Conservation (phyloP, 2,888 invertebrate genomes). For the Volucella zonaria region DNA sequence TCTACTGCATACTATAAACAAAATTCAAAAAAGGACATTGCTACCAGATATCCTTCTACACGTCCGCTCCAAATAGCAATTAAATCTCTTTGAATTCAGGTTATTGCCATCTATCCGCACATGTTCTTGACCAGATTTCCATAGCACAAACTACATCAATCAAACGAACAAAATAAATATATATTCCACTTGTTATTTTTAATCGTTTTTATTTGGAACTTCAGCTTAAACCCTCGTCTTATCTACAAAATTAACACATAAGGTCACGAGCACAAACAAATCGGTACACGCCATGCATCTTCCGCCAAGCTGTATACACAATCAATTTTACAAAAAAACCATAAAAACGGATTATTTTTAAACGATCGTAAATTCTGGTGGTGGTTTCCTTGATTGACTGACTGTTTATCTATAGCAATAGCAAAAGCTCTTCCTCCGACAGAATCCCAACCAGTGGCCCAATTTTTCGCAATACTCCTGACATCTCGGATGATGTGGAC, state of each 20-base stretch:
- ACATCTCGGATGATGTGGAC: slow-evolving; percentile 80
- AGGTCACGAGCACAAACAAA: slow-evolving; percentile 59
- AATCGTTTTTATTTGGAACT: slow-evolving; percentile 56
- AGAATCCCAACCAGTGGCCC: slow-evolving; percentile 81
- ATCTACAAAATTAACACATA: slow-evolving; percentile 56
- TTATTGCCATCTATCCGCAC: background rate
- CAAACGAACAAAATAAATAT: slow-evolving; percentile 15
- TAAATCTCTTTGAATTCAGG: background rate
- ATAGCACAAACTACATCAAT: background rate
- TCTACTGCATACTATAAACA: too few species aligned
- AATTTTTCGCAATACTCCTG: slow-evolving; percentile 79
- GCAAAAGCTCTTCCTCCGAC: slow-evolving; percentile 78
- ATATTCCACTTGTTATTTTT: slow-evolving; percentile 39
- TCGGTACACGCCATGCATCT: slow-evolving; percentile 3
- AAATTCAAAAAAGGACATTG: too few species aligned
- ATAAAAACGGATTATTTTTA: slow-evolving; percentile 43
- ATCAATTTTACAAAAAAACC: slow-evolving; percentile 27
- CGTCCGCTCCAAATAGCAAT: too few species aligned
- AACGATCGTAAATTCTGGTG: slow-evolving; percentile 39
- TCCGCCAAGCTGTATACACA: slow-evolving; percentile 21
- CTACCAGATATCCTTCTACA: too few species aligned
- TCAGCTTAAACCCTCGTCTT: slow-evolving; percentile 49
- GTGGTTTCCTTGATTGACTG: slow-evolving; percentile 16
- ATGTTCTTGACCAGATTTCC: slow-evolving; percentile 31
- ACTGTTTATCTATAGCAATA: slow-evolving; percentile 78